Conservation (phyloP, 64 coral and sea anemone genomes). For the Trachythela sp. region DNA sequence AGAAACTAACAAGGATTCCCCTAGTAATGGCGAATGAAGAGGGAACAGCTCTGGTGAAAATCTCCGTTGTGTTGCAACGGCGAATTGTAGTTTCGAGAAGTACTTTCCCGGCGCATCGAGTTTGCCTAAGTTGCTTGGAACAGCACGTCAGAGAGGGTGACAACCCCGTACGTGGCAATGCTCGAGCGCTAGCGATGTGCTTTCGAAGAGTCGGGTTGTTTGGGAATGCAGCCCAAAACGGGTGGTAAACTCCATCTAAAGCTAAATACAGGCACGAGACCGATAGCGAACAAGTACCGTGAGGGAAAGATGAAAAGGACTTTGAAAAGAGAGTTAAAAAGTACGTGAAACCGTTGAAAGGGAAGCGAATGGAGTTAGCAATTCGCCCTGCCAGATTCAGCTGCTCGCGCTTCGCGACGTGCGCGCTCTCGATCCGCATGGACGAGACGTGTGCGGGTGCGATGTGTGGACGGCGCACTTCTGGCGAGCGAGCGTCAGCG, state of each 20-base stretch:
- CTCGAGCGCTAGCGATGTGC: background rate
- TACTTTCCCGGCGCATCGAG: too few relatives aligned
- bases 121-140: conserved; percentile 48
- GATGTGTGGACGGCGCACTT: conserved; percentile 26
- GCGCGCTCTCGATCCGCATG: conserved; percentile 21
- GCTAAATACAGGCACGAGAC: too few relatives aligned
- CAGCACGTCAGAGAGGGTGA: conserved; percentile 31
- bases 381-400: conserved; percentile 23
- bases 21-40: conserved; percentile 21
- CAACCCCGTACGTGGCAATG: conserved; percentile 18
- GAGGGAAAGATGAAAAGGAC: too few relatives aligned
- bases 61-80: conserved; percentile 34
- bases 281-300: too few relatives aligned
- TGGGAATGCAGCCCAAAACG: conserved; percentile 28
- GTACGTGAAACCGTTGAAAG: background rate
- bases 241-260: background rate
- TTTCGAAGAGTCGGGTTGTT: conserved; percentile 47
- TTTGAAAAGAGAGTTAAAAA: background rate
- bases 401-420: conserved; percentile 23
- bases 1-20: conserved; percentile 7
- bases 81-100: conserved; percentile 34
- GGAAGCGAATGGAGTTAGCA: background rate
- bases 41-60: background rate
- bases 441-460: conserved; percentile 35
- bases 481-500: conserved; percentile 50